Evolutionary conservation across 2,888 invertebrate species (phyloP), one percentile per base, ranked within the genome.

Genomic region (Philhelius pedissequus): DNA sequence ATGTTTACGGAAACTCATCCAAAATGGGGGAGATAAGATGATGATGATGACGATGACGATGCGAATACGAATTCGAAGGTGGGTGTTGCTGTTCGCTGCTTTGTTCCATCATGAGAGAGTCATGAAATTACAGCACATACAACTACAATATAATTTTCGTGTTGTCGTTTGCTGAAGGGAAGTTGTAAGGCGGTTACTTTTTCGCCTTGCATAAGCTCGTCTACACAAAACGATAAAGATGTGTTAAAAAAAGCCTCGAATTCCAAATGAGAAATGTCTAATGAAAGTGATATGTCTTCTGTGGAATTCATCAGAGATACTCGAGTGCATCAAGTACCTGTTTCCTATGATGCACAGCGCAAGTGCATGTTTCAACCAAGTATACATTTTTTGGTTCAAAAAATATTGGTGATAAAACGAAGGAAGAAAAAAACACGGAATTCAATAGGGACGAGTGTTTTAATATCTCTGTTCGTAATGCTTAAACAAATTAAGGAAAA

Each of bases 1-100:
- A 25, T 35, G 25, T 50, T 43, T 35, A 38, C 70, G 70, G 70
- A 77, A 73, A 73, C 15, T 32, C 60, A 68, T 45, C 60, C 45
- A 52, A 82, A 64, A 69, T 50, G 77, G 73, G 82, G 82, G 73
- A 82, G 77, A 73, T 77, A 82, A 82, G 68, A 35, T 22, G 32
- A n/a, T 56, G 35, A 8, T 58, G 20, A 38, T 38, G 25, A 15
- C 30, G 22, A 62, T 11, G n/a, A n/a, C n/a, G n/a, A n/a, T n/a
- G n/a, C n/a, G n/a, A n/a, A n/a, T n/a, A n/a, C n/a, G n/a, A n/a
- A n/a, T n/a, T 9, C n/a, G 11, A 30, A 64, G 43, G 30, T 64
- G 43, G 43, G 62, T 30, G 45, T 60, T n/a, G 48, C 3, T 22
- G 22, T 7, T 25, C 22, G 15, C n/a, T 60, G 20, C 2, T 38